phyloP scores from a whole-genome alignment of 1,140 invertebrate species.

The Amyelois transitella region DNA sequence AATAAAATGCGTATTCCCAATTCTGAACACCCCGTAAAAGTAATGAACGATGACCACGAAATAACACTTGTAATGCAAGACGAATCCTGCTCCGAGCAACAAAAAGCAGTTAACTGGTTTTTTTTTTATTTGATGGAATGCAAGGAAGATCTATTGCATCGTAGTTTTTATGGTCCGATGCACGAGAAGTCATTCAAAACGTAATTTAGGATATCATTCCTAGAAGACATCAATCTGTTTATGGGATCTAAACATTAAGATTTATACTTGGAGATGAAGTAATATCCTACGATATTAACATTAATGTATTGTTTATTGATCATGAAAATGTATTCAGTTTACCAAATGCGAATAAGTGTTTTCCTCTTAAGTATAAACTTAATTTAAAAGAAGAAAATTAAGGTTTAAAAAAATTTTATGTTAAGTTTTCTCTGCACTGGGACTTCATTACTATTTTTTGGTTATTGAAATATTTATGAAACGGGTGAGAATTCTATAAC shows the following conservation, averaged over 20 bases:
- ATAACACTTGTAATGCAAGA: constrained; percentile 59
- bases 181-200: not conserved
- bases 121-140: constrained; percentile 36
- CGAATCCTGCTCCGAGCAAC: constrained; percentile 44
- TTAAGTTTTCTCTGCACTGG: too few species aligned
- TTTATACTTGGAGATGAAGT: not conserved
- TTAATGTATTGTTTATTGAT: not conserved
- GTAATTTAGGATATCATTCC: not conserved
- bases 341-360: too few species aligned
- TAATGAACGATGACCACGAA: constrained; percentile 24
- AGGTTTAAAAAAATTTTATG: too few species aligned
- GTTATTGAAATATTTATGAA: too few species aligned
- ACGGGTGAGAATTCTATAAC: too few species aligned
- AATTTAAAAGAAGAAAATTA: too few species aligned
- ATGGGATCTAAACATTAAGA: not conserved
- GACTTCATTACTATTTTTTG: too few species aligned
- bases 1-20: not conserved
- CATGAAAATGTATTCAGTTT: too few species aligned
- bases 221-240: not conserved
- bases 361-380: too few species aligned
- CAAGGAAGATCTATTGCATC: constrained; percentile 7
- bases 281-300: not conserved
- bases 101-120: constrained; percentile 29
- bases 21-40: constrained; percentile 23
- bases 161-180: not conserved